Evolutionary conservation across 2,113 vertebrate species (phyloP).

Genomic region (Mus pahari): DNA sequence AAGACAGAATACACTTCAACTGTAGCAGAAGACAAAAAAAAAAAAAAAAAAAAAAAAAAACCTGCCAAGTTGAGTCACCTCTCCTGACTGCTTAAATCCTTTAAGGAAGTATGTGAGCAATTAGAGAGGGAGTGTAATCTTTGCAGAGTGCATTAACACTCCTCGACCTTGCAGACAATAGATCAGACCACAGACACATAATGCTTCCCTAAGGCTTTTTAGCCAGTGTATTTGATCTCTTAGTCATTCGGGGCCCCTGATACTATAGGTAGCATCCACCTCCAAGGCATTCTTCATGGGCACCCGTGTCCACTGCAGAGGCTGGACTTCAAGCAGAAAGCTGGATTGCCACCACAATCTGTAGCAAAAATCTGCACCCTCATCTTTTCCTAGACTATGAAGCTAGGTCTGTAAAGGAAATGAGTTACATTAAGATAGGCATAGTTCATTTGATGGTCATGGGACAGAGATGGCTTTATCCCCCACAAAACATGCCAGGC

Average conservation of each 20-base stretch:
- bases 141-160: constrained; percentile 96
- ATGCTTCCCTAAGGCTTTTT: constrained; percentile 88
- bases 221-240: constrained; percentile 85
- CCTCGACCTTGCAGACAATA: constrained; percentile 94
- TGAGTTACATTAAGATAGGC: constrained; percentile 56
- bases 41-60: constrained; percentile 81
- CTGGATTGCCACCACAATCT: constrained; percentile 25
- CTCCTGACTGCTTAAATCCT: constrained; percentile 87
- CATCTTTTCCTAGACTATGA: constrained; percentile 60
- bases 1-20: constrained; percentile 88
- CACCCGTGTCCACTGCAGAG: constrained; percentile 50
- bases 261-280: constrained; percentile 70
- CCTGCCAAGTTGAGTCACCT: constrained; percentile 90
- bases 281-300: constrained; percentile 56
- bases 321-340: constrained; percentile 54
- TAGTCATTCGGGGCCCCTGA: constrained; percentile 56
- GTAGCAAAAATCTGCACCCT: neutral
- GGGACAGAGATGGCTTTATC: neutral
- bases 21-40: constrained; percentile 89
- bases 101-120: constrained; percentile 89
- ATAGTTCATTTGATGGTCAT: constrained; percentile 63
- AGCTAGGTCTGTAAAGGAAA: constrained; percentile 40
- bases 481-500: neutral
- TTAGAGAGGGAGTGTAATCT: constrained; percentile 95
- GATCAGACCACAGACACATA: constrained; percentile 92